These are phyloP conservation scores for Peromyscus nudipes DNA, from an alignment of 2,797 vertebrate species.

Conservation along the genomic window DNA sequence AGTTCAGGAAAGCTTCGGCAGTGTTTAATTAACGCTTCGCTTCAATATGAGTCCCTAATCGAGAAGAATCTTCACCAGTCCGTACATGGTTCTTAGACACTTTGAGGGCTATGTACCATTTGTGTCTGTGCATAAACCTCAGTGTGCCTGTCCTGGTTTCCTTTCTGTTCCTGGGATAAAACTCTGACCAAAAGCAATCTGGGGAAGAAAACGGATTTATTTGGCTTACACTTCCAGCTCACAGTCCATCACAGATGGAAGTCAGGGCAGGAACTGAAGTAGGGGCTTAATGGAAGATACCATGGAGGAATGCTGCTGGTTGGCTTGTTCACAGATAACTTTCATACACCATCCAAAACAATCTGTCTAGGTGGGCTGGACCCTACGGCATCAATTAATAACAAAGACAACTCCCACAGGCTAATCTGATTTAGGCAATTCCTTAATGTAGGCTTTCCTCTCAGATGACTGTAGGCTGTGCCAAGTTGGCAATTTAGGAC, in stretches of 20 bases:
- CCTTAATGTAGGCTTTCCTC: background rate
- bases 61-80: background rate
- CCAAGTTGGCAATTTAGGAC: background rate
- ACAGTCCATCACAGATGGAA: background rate
- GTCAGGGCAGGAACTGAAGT: background rate
- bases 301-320: background rate
- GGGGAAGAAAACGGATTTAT: background rate
- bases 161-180: background rate
- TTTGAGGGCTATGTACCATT: background rate
- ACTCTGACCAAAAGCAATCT: background rate
- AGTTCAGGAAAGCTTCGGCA: accelerated
- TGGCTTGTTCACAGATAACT: background rate
- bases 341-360: background rate
- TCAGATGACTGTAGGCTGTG: background rate
- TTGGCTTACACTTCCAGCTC: background rate
- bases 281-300: background rate
- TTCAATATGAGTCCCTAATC: background rate
- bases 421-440: background rate
- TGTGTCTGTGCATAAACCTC: accelerated
- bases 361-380: background rate
- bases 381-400: background rate
- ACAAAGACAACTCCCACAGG: background rate
- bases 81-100: background rate
- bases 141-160: background rate
- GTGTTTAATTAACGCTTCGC: background rate